These are phyloP conservation scores for Coptotermes formosanus DNA, from an alignment of 1,140 invertebrate genomes.

Conservation along the genomic window DNA sequence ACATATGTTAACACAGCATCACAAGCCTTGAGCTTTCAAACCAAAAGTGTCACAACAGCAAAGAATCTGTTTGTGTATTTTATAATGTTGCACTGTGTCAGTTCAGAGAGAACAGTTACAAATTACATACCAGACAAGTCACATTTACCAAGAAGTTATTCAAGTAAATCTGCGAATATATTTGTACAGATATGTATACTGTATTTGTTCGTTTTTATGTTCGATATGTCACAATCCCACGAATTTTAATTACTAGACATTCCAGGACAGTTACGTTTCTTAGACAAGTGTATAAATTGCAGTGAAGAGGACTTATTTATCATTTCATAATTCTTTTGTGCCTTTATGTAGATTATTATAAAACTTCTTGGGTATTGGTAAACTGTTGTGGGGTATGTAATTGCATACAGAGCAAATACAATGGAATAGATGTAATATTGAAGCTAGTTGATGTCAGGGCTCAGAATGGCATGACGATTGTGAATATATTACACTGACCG, in stretches of 20 bases:
- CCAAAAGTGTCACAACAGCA: not conserved
- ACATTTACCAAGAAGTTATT: not conserved
- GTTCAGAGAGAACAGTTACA: not conserved
- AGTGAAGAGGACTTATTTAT: too few relatives aligned
- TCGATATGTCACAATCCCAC: too few relatives aligned
- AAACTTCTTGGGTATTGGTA: not conserved
- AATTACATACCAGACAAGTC: slow-evolving; percentile 16
- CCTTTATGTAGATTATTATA: too few relatives aligned
- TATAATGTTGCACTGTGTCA: not conserved
- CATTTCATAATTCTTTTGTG: too few relatives aligned
- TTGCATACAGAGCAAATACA: not conserved
- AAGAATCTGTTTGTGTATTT: not conserved
- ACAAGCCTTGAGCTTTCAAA: not conserved
- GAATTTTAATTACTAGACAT: too few relatives aligned
- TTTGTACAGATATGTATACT: too few relatives aligned
- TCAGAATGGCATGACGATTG: not conserved
- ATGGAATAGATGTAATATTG: not conserved
- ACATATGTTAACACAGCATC: not conserved
- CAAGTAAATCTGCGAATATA: not conserved
- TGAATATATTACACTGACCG: not conserved
- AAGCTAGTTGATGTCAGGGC: not conserved
- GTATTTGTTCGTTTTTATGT: too few relatives aligned
- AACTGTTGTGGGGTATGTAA: not conserved
- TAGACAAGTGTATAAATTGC: too few relatives aligned
- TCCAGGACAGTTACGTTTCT: too few relatives aligned